Base-by-base conservation (phyloP, 2,797 vertebrate genomes). In the Pangasius macronema region DNA sequence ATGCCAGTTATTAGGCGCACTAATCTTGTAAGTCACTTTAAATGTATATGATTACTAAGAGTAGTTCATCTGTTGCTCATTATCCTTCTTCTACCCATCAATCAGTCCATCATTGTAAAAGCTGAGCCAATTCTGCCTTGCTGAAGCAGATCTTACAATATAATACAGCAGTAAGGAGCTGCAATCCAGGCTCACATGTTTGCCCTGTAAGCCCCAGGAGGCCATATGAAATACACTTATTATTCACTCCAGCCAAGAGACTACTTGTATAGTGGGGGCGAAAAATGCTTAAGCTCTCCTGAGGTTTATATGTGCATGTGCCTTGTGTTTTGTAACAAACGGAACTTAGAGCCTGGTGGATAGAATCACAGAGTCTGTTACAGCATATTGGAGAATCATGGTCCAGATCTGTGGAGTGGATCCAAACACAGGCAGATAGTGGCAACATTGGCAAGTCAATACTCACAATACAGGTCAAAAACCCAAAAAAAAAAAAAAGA, bases 131-230 rank as follows among this genome's bases (percentile, higher is more conserved):
- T 76, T 49, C 24, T 76, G 73, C 27, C 27, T 76, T 76, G 39
- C 72, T 75, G 39, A 27, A 76, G 75, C 75, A 53, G 75, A 53
- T 33, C 75, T 80, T 30, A 79, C 51, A 79, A 20, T 59, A 63
- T 24, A 82, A 61, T 81, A 81, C 22, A 80, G 53, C 76, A 55
- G 18, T 80, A 57, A 24, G 22, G 30, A 39, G 18, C 77, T 59
- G 1, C 11, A 59, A 9, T 57, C 4, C 10, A 59, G 10, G 30
- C 30, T 39, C 11, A 0, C 20, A 59, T 36, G 10, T 59, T 81
- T 18, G 22, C 24, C 36, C 33, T 63, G 10, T 82, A 42, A 82
- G n/a, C 10, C 33, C 59, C 24, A 63, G 20, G n/a, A 79, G 76
- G 76, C 14, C 36, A 82, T 63, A 9, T 33, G 76, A 79, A 79